A percentile compares a stretch with the other conserved stretches of the same genome.
Conservation (phyloP, 2,888 invertebrate species). For the Terebella lapidaria region DNA sequence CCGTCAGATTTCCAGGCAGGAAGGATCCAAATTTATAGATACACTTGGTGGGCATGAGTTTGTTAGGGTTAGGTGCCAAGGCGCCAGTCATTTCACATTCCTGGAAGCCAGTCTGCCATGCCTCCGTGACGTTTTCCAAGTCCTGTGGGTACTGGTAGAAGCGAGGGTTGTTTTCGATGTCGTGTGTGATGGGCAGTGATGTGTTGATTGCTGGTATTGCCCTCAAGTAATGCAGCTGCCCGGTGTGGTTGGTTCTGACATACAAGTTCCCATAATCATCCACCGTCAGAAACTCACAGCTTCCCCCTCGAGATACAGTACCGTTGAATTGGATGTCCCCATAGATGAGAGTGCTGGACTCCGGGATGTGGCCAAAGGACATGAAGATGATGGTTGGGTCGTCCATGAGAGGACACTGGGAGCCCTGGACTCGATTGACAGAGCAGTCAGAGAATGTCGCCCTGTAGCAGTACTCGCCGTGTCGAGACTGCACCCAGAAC, state of each 20-base stretch:
- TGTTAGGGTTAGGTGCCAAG: conserved; percentile 29
- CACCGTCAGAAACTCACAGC: background rate
- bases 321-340: conserved; percentile 37
- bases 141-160: conserved; percentile 8
- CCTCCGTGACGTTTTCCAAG: conserved; percentile 29
- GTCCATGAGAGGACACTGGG: background rate
- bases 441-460: background rate
- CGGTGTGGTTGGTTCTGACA: background rate
- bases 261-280: background rate
- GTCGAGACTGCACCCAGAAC: background rate
- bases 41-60: no score
- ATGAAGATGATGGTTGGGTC: background rate
- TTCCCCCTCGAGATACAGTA: conserved; percentile 9
- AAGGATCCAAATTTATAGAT: no score
- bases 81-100: conserved; percentile 36
- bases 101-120: conserved; percentile 41
- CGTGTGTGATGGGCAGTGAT: background rate
- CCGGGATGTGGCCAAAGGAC: background rate
- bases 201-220: background rate
- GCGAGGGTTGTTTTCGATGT: background rate
- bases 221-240: conserved; percentile 12
- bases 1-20: no score
- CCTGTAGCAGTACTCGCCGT: background rate
- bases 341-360: conserved; percentile 24
- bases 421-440: background rate